phyloP scores from a whole-genome alignment of 2,113 vertebrate species.

The Antidorcas marsupialis region DNA sequence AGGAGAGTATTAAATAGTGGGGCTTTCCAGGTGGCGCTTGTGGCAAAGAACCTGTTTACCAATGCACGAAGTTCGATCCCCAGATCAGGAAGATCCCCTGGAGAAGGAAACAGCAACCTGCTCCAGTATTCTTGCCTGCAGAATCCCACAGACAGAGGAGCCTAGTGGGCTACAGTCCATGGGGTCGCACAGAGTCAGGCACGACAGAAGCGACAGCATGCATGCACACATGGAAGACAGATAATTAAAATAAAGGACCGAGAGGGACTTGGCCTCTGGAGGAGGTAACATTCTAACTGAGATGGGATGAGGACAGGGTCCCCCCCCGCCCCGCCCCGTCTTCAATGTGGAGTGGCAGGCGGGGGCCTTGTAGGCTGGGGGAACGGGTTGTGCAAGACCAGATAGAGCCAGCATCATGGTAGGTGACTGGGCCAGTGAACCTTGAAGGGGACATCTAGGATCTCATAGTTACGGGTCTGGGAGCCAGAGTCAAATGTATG shows the following conservation, averaged over 20 bases:
- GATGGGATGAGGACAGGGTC: background rate
- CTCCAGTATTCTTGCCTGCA: background rate
- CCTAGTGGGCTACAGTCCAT: background rate
- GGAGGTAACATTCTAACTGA: background rate
- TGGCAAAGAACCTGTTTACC: background rate
- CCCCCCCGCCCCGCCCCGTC: accelerated
- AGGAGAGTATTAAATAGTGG: background rate
- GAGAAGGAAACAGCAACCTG: background rate
- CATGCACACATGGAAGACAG: background rate
- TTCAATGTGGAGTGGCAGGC: too few relatives aligned
- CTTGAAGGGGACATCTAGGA: background rate
- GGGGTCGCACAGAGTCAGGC: background rate
- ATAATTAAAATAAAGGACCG: background rate
- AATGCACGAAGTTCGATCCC: background rate
- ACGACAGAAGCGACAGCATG: background rate
- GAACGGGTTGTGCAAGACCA: too few relatives aligned
- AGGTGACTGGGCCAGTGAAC: background rate
- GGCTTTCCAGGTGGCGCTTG: background rate
- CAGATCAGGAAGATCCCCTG: background rate
- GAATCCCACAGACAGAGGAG: background rate
- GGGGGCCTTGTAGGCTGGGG: background rate
- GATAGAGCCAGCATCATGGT: background rate
- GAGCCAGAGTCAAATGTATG: background rate
- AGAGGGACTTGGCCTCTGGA: background rate
- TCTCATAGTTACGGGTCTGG: accelerated